Base-by-base conservation (phyloP, 2,113 vertebrate genomes). In the Leptocoma aspasia region DNA sequence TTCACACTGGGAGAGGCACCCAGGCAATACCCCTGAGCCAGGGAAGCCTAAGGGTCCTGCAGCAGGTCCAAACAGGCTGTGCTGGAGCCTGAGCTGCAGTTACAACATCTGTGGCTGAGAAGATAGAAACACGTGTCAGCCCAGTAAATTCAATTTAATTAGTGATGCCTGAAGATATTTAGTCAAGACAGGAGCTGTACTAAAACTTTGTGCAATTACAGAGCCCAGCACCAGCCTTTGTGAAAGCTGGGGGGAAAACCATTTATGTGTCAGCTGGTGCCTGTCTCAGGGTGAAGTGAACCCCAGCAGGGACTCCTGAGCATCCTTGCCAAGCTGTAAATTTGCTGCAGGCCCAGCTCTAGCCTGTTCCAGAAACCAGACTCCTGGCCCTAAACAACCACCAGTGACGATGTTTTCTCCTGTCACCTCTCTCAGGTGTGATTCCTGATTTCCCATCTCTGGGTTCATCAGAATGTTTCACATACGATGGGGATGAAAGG, bases 401-500 rank as follows among this genome's bases (percentile, higher is more conserved):
- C 6, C 28, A 61, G 18, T 0, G 1, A 56, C 28, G 1, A 2
- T 0, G 0, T 69, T 82, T 93, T 88, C 54, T 37, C 35, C 60
- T 33, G 9, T 33, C 37, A 31, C 30, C 4, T 1, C 54, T 23
- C 59, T 54, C 53, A 37, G 8, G 3, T 4, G 11, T 31, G 35
- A 79, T n/a, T 69, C 57, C 44, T 76, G 56, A 24, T 54, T 13
- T 86, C 13, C 35, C 44, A 27, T 72, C 15, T 2, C 50, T 37
- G 44, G 13, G 20, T 28, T 28, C 2, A 2, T 15, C 0, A 0
- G 15, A 33, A 64, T 4, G 1, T 63, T 61, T 53, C 31, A 11
- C 26, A 35, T 22, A 3, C 4, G 1, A 10, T 41, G 21, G 11
- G 37, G 35, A 23, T 64, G 61, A 64, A 44, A 64, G 2, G 6